Evolutionary conservation across 1,140 invertebrate species (phyloP).

Genomic region (Drosophila triauraria): DNA sequence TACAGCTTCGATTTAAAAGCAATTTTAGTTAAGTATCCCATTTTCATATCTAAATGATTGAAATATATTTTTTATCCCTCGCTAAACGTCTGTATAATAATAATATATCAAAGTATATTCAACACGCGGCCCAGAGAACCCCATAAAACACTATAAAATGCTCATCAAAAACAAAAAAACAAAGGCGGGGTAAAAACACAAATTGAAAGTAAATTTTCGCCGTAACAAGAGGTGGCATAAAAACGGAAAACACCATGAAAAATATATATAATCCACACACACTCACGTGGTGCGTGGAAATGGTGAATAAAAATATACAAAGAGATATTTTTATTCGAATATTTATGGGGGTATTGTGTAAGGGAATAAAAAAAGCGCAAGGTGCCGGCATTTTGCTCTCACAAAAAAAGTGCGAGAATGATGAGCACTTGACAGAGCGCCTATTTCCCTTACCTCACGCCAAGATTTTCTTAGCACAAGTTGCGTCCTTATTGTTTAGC

Average conservation of each 20-base stretch:
- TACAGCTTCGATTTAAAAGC: neutral
- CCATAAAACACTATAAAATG: conserved; percentile 54
- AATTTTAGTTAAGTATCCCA: neutral
- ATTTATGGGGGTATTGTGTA: conserved; percentile 60
- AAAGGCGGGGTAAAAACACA: conserved; percentile 24
- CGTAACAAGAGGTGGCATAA: conserved; percentile 3
- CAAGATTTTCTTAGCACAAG: conserved; percentile 8
- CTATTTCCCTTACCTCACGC: conserved; percentile 11
- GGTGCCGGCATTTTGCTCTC: conserved; percentile 35
- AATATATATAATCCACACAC: conserved; percentile 12
- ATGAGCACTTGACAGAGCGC: conserved; percentile 62
- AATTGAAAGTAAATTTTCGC: conserved; percentile 75
- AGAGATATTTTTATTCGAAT: conserved; percentile 52
- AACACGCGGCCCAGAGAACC: neutral
- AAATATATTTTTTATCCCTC: neutral
- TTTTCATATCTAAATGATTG: neutral
- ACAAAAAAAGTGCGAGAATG: conserved; percentile 31
- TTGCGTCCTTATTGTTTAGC: conserved; percentile 32
- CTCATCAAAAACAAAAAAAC: conserved; percentile 69
- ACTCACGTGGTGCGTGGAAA: conserved; percentile 23
- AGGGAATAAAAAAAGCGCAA: conserved; percentile 52
- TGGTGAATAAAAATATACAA: conserved; percentile 45
- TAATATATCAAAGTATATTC: neutral
- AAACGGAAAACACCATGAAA: conserved; percentile 18
- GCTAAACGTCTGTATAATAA: neutral